Base-by-base conservation (phyloP, 92 coral and sea anemone species). In the Epizoanthus rinbou region DNA sequence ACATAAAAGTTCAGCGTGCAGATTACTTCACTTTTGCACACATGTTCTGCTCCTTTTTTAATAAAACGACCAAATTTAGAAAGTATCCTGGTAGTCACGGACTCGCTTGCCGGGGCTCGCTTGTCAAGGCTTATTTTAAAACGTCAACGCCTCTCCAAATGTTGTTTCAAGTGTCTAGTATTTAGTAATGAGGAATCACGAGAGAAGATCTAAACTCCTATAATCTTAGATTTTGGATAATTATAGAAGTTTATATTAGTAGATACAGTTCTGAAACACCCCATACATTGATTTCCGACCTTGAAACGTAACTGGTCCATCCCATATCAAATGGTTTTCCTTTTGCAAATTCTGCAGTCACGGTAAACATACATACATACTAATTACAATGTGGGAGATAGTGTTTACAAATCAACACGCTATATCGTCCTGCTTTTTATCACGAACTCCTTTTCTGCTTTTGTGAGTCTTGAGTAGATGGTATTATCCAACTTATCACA, bases 331-430 rank as follows among this genome's bases (percentile, higher is more conserved):
- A 35, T 6, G 10, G 82, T 62, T 14, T 10, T 31, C 21, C 3
- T 60, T 60, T 19, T 59, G 68, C 19, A 28, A 28, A 28, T 28
- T 58, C 59, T 41, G 16, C 10, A 59, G 60, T 39, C 57, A 39
- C 65, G 54, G 54, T 22, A n/a, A 78, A 78, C 82, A 78, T 57
- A 39, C 43, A 37, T 37, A 28, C 31, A 28, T 37, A 37, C 43
- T 1, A 37, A 2, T 2, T 50, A 11, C 54, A 50, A 11, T 11
- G 15, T 50, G 54, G 54, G 52, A 52, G 66, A 9, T 18, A 17
- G 17, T 78, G 82, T 62, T 78, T 78, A 23, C 71, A 62, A 78
- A 59, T 78, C 82, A 78, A 50, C 82, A 21, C 82, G 57, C 7
- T 21, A 60, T 19, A 78, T 9, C 18, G 70, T 18, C 35, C 3